Evolutionary conservation across 1,140 invertebrate species (phyloP), one percentile per base, ranked within the genome.

Genomic region (Atta colombica): DNA sequence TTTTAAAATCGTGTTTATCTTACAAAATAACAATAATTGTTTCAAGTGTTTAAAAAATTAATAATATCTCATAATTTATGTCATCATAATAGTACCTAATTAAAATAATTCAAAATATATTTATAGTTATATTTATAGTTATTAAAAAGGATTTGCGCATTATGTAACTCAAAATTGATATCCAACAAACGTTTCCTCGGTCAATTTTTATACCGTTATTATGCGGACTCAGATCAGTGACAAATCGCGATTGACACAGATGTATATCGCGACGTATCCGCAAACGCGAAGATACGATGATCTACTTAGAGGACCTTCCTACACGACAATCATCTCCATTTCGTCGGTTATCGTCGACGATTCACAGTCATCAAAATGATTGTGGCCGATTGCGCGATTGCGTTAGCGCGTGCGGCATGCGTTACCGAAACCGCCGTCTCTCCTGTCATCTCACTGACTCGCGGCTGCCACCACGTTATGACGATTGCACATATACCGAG

Each of bases 261-360:
- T 94, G 93, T 91, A 74, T 61, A 69, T 75, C 86, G 81, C 89
- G 90, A 93, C 93, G 90, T 72, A 77, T 87, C 84, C 68, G 58
- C 18, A 75, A 75, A 75, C 60, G 39, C 39, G 18, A 87, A 87
- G 71, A 71, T 78, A 84, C 69, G 86, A 90, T 88, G 87, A 39
- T 93, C 92, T 92, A 94, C 90, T 93, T 94, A 91, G 90, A 89
- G 88, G 77, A 82, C n/a, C 95, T 90, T 88, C 95, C 94, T 94
- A 95, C 94, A 93, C 93, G 86, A 93, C 91, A 94, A 95, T 95
- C 94, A 95, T 94, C 93, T 93, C 89, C 81, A 94, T 94, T 95
- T 91, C 84, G 90, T 86, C 91, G 87, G 87, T 94, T 78, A 94
- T 93, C 93, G 92, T 87, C 88, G 92, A 93, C 93, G 90, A 94